Conservation (phyloP, 2,113 vertebrate genomes). For the Corynorhinus townsendii region DNA sequence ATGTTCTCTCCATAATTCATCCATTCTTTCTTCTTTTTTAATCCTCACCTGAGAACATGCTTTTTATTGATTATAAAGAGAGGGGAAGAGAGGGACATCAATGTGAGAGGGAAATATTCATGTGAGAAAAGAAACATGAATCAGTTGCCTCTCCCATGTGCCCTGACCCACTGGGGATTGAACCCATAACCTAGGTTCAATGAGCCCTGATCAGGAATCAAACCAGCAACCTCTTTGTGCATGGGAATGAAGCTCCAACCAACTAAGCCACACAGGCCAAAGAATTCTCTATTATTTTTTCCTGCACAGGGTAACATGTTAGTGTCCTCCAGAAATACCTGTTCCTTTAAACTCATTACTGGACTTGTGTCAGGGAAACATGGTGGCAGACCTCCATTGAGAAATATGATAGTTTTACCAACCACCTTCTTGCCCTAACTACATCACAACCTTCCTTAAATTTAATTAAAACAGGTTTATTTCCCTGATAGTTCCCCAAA, state of each 20-base stretch:
- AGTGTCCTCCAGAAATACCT: not conserved
- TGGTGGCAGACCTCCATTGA: not conserved
- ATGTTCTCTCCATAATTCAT: not conserved
- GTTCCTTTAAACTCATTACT: not conserved
- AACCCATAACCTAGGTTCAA: not conserved
- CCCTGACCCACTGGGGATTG: not conserved
- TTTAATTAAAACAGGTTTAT: not conserved
- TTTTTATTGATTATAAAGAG: not conserved
- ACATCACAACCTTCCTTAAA: not conserved
- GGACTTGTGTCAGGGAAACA: not conserved
- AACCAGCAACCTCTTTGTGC: not conserved
- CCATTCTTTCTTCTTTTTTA: not conserved
- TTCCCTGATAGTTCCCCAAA: not conserved
- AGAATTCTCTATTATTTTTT: not conserved
- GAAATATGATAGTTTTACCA: not conserved
- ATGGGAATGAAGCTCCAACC: not conserved
- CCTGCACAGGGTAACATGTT: not conserved
- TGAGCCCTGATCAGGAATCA: not conserved
- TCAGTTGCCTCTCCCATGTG: too few species aligned
- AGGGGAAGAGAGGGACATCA: not conserved
- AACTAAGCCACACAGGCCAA: not conserved
- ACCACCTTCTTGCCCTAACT: not conserved
- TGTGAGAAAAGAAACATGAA: not conserved
- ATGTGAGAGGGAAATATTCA: not conserved
- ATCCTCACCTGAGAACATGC: not conserved